Percentiles rank a stretch among this genome's conserved stretches.
phyloP scores from a whole-genome alignment of 2,113 vertebrate genomes.

The Oryzias celebensis region DNA sequence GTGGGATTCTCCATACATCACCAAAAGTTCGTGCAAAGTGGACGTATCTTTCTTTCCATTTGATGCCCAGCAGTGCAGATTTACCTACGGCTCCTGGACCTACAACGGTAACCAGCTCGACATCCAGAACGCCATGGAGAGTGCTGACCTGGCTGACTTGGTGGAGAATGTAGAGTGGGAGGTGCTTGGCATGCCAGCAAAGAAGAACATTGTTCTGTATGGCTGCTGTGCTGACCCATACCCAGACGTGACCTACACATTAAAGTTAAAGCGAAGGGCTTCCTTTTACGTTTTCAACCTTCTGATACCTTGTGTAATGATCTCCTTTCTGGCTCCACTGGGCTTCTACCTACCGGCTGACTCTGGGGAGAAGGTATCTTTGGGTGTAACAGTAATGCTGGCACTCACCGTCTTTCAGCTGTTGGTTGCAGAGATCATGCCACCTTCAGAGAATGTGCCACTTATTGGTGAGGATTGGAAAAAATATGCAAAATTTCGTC shows the following conservation, averaged over 20 bases:
- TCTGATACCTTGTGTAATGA: slow-evolving; percentile 90
- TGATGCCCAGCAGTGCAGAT: slow-evolving; percentile 84
- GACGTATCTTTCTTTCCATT: slow-evolving; percentile 92
- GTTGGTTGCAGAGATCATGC: slow-evolving; percentile 92
- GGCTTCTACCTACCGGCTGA: slow-evolving; percentile 90
- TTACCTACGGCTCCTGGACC: slow-evolving; percentile 95
- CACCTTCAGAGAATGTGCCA: slow-evolving; percentile 87
- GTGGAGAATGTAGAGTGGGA: slow-evolving; percentile 93
- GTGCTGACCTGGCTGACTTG: slow-evolving; percentile 83
- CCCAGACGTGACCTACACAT: slow-evolving; percentile 88
- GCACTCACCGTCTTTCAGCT: slow-evolving; percentile 92
- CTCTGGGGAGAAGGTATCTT: slow-evolving; percentile 90
- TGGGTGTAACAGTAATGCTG: slow-evolving; percentile 90
- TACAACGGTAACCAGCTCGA: slow-evolving; percentile 90
- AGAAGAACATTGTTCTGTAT: slow-evolving; percentile 80
- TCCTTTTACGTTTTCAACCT: slow-evolving; percentile 92
- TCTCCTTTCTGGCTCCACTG: slow-evolving; percentile 88
- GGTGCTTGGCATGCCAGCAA: slow-evolving; percentile 86
- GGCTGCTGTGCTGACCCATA: slow-evolving; percentile 93
- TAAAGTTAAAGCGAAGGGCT: slow-evolving; percentile 83
- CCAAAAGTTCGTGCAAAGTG: slow-evolving; percentile 91
- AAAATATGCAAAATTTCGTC: neutral
- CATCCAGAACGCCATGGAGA: slow-evolving; percentile 75
- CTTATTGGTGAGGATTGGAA: slow-evolving; percentile 84
- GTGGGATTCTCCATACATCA: slow-evolving; percentile 91